A percentile compares a stretch with the other conserved stretches of the same genome.
Evolutionary conservation across 2,888 invertebrate genomes (phyloP).

Genomic region (Trissoscelio sp.): DNA sequence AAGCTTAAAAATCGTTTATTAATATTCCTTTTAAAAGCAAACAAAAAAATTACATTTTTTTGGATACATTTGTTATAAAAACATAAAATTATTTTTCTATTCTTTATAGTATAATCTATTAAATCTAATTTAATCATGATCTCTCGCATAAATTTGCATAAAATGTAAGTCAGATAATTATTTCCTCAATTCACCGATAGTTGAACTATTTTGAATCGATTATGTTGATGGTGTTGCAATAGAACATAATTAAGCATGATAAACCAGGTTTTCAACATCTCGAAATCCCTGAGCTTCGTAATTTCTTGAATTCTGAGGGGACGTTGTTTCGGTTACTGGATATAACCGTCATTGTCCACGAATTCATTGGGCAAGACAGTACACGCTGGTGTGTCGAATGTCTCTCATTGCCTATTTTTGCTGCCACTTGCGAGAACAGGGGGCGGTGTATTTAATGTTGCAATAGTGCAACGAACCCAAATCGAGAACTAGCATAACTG

Average conservation of each 20-base stretch:
- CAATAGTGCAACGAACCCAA: conserved; percentile 79
- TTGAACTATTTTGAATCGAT: conserved; percentile 22
- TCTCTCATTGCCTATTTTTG: conserved; percentile 78
- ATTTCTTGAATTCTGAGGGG: conserved; percentile 57
- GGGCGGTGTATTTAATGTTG: conserved; percentile 79
- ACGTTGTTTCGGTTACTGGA: conserved; percentile 56
- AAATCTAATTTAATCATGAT: too few species aligned
- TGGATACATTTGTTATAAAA: too few species aligned
- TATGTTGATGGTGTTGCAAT: conserved; percentile 32
- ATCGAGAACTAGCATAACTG: conserved; percentile 35
- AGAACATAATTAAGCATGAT: conserved; percentile 53
- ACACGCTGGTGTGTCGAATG: conserved; percentile 76
- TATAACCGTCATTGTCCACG: conserved; percentile 65
- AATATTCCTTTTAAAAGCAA: too few species aligned
- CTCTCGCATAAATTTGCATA: conserved; percentile 6
- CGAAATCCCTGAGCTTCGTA: conserved; percentile 52
- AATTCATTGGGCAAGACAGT: conserved; percentile 71
- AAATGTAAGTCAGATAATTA: conserved; percentile 2
- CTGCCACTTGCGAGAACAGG: conserved; percentile 74
- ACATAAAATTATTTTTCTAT: too few species aligned
- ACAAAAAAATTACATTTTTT: too few species aligned
- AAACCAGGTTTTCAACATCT: conserved; percentile 54
- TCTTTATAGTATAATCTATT: too few species aligned
- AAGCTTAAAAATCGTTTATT: too few species aligned
- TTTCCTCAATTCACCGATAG: background rate